Evolutionary conservation across 2,888 invertebrate genomes (phyloP).

Genomic region (Limenitis camilla): DNA sequence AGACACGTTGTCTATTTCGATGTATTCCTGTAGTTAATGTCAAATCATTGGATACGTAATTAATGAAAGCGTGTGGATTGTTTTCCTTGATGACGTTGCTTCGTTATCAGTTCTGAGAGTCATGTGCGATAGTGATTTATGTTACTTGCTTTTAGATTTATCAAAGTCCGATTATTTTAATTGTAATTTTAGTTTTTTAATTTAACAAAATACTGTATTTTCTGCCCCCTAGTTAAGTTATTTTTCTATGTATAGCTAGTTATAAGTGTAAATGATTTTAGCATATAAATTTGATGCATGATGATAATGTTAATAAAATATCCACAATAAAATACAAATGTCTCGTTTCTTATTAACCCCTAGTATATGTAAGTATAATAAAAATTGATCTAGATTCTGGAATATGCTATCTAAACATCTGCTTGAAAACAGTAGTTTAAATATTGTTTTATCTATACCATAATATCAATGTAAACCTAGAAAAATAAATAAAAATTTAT

Average conservation of each 20-base stretch:
- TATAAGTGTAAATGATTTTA: slow-evolving; percentile 73
- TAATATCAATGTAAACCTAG: background rate
- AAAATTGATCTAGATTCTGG: no score
- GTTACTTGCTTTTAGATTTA: slow-evolving; percentile 65
- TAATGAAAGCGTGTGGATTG: slow-evolving; percentile 40
- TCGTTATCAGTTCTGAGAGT: slow-evolving; percentile 60
- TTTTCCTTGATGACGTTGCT: slow-evolving; percentile 32
- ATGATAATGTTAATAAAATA: slow-evolving; percentile 75
- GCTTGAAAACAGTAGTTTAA: no score
- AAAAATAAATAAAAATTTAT: background rate
- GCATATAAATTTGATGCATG: slow-evolving; percentile 74
- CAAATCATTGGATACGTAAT: slow-evolving; percentile 53
- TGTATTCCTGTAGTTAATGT: slow-evolving; percentile 55
- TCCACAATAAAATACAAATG: slow-evolving; percentile 68
- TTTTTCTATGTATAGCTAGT: slow-evolving; percentile 75
- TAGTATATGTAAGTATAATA: no score
- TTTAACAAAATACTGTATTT: slow-evolving; percentile 72
- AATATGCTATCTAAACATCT: no score
- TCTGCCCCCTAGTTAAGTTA: slow-evolving; percentile 72
- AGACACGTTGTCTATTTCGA: slow-evolving; percentile 46
- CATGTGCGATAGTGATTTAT: slow-evolving; percentile 56
- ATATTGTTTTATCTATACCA: background rate
- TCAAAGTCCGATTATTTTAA: slow-evolving; percentile 66
- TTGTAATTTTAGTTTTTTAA: slow-evolving; percentile 64
- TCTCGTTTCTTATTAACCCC: slow-evolving; percentile 38